A percentile compares a stretch with the other conserved stretches of the same genome.
These are phyloP conservation scores for Falco columbarius DNA, from an alignment of 2,797 vertebrate genomes.

Conservation along the genomic window DNA sequence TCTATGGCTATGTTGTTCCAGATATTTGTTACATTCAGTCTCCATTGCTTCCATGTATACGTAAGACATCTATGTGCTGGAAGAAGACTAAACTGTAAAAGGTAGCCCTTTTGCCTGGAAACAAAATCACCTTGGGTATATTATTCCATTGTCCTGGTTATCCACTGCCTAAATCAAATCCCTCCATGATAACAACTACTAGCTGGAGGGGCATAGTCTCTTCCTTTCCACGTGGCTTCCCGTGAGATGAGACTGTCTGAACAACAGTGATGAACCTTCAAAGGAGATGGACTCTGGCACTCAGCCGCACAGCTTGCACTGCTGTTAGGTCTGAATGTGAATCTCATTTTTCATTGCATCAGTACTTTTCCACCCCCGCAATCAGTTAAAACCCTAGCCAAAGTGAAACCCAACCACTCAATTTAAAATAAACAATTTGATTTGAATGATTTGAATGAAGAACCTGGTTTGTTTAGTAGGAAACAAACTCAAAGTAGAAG, in stretches of 20 bases:
- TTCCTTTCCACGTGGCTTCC: background rate
- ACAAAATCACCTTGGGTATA: background rate
- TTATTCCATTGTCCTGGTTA: background rate
- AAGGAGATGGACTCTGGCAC: background rate
- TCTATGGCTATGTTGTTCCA: background rate
- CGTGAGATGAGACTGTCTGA: background rate
- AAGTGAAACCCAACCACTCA: background rate
- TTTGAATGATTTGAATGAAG: background rate
- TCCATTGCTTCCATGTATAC: background rate
- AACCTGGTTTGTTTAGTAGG: background rate
- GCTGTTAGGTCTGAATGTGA: background rate
- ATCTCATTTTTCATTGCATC: background rate
- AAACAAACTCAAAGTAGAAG: rapidly evolving
- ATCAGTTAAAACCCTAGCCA: background rate
- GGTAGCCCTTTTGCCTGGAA: background rate
- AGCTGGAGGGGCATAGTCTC: rapidly evolving
- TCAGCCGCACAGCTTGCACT: background rate
- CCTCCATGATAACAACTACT: background rate
- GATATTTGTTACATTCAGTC: background rate
- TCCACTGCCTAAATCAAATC: background rate
- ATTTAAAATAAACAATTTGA: background rate
- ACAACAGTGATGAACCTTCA: background rate
- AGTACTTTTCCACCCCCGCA: background rate
- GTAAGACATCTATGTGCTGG: background rate
- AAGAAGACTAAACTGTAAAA: background rate